Evolutionary conservation across 2,113 vertebrate species (phyloP), one percentile per base, ranked within the genome.

Genomic region (Misgurnus mizolepis): DNA sequence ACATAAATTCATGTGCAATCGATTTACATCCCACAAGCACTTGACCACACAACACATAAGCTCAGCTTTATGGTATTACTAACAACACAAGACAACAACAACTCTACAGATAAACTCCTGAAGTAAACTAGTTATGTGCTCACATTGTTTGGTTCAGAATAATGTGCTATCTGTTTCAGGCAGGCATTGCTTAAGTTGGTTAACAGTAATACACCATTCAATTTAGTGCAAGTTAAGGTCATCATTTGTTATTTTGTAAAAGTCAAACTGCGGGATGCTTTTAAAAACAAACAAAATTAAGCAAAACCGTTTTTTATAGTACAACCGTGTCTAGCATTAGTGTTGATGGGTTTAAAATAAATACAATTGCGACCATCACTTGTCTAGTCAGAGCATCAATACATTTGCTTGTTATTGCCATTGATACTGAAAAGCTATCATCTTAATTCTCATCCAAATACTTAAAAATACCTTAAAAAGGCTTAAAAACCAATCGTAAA

Each of bases 11-110:
- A 62, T 81, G 85, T 87, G 77, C 68, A 62, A 85, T 73, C 61
- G 62, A 79, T 80, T 56, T 84, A 87, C 84, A 84, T 81, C 47
- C n/a, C 47, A 75, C 78, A 84, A 91, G 89, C 87, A 84, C 85
- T 45, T 70, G 78, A 86, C 77, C 69, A 88, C 68, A 53, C 73
- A 34, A 82, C 80, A 71, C 62, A 18, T 64, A 67, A 50, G 50
- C 56, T 88, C 72, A 58, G 41, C 53, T 88, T 80, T 70, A 79
- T 82, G 87, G 82, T 83, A 82, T 83, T 65, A 39, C 67, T 68
- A 89, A 84, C 83, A 78, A 75, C 49, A 67, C 69, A 77, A 83
- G 18, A 15, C 70, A 39, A 88, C 55, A 61, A 66, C 50, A 14
- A 65, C 50, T 17, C 61, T 65, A 83, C 45, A 6, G 10, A 14